phyloP scores from a whole-genome alignment of 2,113 vertebrate species.

The Pteropus alecto region DNA sequence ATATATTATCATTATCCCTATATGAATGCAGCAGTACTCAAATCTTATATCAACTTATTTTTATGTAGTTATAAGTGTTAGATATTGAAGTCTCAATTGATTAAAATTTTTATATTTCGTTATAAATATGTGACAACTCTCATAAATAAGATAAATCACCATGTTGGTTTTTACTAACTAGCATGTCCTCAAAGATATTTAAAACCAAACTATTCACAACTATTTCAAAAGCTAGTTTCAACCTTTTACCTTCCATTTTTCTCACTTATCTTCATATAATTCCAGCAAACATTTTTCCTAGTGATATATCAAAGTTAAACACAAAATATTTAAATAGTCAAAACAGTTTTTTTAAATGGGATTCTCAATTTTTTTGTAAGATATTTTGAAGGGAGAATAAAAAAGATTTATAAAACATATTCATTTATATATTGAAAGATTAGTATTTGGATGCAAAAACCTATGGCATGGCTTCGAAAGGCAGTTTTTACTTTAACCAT shows the following conservation, averaged over 20 bases:
- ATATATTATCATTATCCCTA: background rate
- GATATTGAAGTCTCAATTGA: background rate
- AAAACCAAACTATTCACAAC: background rate
- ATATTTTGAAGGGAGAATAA: background rate
- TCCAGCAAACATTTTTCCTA: background rate
- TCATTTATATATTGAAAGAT: background rate
- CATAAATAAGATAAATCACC: background rate
- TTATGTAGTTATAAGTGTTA: background rate
- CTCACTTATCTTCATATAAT: background rate
- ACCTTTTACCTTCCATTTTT: background rate
- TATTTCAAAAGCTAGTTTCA: background rate
- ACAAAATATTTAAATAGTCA: background rate
- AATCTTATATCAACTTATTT: background rate
- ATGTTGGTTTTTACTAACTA: background rate
- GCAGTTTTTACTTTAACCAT: background rate
- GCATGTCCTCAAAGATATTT: background rate
- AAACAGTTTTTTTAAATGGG: no score
- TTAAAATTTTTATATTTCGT: background rate
- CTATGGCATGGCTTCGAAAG: background rate
- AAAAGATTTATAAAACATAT: background rate
- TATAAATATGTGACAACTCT: background rate
- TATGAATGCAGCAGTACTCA: background rate
- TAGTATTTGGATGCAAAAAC: background rate
- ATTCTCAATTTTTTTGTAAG: background rate
- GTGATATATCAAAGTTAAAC: rapidly evolving